phyloP scores from a whole-genome alignment of 2,888 invertebrate species.

The Glaucopsyche alexis region DNA sequence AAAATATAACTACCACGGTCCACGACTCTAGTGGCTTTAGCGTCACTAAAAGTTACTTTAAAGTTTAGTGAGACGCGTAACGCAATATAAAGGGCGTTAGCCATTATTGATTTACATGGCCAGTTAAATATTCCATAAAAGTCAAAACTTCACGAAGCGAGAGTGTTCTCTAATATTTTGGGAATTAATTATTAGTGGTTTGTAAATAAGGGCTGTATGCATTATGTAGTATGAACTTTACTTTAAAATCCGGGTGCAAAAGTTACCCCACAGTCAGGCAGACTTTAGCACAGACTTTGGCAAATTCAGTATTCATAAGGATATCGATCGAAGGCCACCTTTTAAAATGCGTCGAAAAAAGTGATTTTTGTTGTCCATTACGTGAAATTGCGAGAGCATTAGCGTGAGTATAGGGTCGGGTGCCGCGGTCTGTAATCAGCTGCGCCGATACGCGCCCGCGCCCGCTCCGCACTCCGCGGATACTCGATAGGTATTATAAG shows the following conservation, averaged over 20 bases:
- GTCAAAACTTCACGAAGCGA: too few species aligned
- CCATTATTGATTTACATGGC: too few species aligned
- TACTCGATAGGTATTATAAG: conserved; percentile 47
- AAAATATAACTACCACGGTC: background rate
- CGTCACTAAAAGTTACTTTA: too few species aligned
- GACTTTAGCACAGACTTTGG: background rate
- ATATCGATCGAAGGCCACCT: conserved; percentile 17
- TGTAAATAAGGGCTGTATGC: too few species aligned
- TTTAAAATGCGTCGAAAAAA: conserved; percentile 56
- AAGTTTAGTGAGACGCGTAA: too few species aligned
- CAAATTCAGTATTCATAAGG: background rate
- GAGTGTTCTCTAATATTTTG: too few species aligned
- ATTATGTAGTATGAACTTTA: too few species aligned
- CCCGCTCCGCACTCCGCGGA: conserved; percentile 36
- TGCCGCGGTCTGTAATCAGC: conserved; percentile 70
- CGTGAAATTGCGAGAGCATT: conserved; percentile 80
- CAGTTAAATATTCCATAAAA: too few species aligned
- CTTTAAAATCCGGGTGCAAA: background rate
- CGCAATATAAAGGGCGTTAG: too few species aligned
- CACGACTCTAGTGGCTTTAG: background rate
- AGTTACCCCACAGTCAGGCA: background rate
- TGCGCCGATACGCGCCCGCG: conserved; percentile 47
- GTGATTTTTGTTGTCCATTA: conserved; percentile 75
- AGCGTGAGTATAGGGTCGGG: conserved; percentile 76
- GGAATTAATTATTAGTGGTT: too few species aligned